Base-by-base conservation (phyloP, 2,797 vertebrate species). In the Tauraco hartlaubi region DNA sequence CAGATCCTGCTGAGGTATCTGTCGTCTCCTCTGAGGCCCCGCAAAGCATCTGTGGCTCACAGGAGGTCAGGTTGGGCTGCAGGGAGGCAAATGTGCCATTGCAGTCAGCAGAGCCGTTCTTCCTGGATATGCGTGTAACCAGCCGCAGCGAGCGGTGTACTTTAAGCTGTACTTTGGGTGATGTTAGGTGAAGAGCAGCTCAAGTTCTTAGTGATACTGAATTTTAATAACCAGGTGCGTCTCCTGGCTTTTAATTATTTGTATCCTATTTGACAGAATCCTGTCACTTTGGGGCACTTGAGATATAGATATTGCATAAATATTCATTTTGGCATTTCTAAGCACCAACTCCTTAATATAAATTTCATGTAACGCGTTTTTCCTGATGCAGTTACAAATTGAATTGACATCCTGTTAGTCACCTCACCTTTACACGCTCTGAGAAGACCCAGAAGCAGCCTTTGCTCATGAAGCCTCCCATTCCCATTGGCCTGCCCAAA, bases 321-420 rank as follows among this genome's bases (percentile, higher is more conserved):
- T 95, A 90, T 58, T 86, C 31, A 85, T 82, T 92, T 69, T 90
- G 80, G 49, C 41, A 20, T 84, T 93, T 95, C 59, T 90, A 67
- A 95, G 54, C 71, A 46, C 44, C 39, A 82, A 2, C 55, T 86
- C 23, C 68, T 49, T 69, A 66, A 67, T 82, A 66, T 20, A 67
- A 48, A 69, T 79, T 64, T 67, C 4, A 37, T 15, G 12, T 85
- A 77, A 39, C 20, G 17, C 3, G 0, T 79, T 92, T 94, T 92
- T 78, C n/a, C 59, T 62, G 85, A 12, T 77, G 21, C 79, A 23
- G 63, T 39, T 94, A 78, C 49, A 73, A 92, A 62, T 29, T 29
- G 28, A 33, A 29, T 55, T 76, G 93, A 56, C 20, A 18, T 44
- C 23, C 76, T 19, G 3, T 85, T 75, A 59, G 69, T 75, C 28